Conservation (phyloP, 35 echinoderm and acorn worm species). For the Acanthaster planci region DNA sequence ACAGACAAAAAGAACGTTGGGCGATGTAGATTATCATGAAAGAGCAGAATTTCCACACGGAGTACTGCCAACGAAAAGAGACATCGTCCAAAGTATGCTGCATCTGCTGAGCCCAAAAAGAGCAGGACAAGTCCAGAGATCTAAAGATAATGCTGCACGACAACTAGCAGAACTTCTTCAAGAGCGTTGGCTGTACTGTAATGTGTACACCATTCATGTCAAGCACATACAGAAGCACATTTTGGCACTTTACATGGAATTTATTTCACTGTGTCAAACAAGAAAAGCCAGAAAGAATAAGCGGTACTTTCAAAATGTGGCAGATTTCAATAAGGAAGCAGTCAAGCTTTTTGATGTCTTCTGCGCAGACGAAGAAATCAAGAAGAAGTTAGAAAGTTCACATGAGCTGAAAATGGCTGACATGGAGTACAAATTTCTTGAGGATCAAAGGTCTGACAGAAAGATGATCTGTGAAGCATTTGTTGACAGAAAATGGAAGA, state of each 20-base stretch:
- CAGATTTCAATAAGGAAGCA: conserved; percentile 25
- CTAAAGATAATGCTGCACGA: conserved; percentile 7
- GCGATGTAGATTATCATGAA: conserved; percentile 9
- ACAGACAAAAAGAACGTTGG: no score
- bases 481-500: conserved; percentile 43
- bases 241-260: not conserved
- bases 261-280: conserved; percentile 20
- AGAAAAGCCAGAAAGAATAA: conserved; percentile 33
- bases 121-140: conserved; percentile 37
- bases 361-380: conserved; percentile 17
- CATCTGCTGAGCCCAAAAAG: conserved; percentile 21
- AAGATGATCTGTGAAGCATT: conserved; percentile 35
- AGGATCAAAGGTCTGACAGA: conserved; percentile 27
- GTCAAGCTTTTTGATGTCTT: conserved; percentile 28
- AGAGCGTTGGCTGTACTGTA: conserved; percentile 40
- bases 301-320: not conserved
- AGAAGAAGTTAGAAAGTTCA: conserved; percentile 18
- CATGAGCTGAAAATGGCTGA: conserved; percentile 23
- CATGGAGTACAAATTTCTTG: conserved; percentile 27
- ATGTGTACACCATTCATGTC: conserved; percentile 21
- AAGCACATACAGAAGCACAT: no score
- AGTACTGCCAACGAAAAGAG: conserved; percentile 34
- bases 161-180: conserved; percentile 8
- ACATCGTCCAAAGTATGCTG: conserved; percentile 20
- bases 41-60: conserved; percentile 38